Conservation (phyloP, 1,140 invertebrate species). For the Dendrolimus punctatus region DNA sequence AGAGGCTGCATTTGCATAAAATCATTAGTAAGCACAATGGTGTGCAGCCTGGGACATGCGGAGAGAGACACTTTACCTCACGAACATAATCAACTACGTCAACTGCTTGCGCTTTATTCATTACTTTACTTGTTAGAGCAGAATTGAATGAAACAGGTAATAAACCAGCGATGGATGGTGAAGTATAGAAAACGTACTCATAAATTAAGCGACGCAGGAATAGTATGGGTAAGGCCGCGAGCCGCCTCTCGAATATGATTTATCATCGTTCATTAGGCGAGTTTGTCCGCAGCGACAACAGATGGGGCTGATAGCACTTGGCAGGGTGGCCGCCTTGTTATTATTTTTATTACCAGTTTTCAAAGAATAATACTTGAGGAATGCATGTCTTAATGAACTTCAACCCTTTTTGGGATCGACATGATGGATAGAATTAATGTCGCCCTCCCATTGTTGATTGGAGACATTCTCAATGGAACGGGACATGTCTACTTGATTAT, state of each 20-base stretch:
- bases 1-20: conserved; percentile 71
- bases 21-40: conserved; percentile 72
- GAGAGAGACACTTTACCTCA: conserved; percentile 54
- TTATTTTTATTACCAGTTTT: conserved; percentile 70
- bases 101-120: conserved; percentile 16
- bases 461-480: conserved; percentile 50
- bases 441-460: conserved; percentile 62
- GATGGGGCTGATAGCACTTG: conserved; percentile 70
- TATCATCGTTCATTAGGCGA: conserved; percentile 71
- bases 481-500: conserved; percentile 33
- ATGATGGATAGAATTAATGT: conserved; percentile 70
- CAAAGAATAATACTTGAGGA: conserved; percentile 70
- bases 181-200: conserved; percentile 11
- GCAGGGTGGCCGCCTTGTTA: conserved; percentile 69
- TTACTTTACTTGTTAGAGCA: conserved; percentile 16
- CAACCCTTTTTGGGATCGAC: conserved; percentile 60
- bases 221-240: conserved; percentile 44
- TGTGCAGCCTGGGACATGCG: conserved; percentile 62
- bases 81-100: conserved; percentile 32
- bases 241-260: conserved; percentile 70
- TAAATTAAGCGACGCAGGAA: conserved; percentile 29
- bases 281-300: conserved; percentile 71
- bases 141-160: not conserved
- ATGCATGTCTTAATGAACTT: conserved; percentile 70
- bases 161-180: conserved; percentile 28